These are phyloP conservation scores for Noturus placidus DNA, from an alignment of 2,113 vertebrate species.

Conservation along the genomic window DNA sequence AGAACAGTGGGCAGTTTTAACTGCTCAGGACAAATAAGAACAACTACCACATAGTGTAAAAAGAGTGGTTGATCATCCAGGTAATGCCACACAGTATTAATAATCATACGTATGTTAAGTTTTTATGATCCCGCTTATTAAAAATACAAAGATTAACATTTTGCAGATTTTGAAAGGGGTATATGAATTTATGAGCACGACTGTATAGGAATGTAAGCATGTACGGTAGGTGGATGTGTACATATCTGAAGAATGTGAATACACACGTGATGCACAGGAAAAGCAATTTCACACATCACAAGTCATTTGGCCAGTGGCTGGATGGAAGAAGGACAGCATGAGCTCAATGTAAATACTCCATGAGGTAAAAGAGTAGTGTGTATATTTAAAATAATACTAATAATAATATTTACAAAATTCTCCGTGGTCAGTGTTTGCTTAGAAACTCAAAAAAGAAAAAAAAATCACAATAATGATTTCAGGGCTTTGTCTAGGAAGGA, in stretches of 20 bases:
- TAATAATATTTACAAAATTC: neutral
- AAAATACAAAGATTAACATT: no score
- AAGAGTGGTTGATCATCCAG: no score
- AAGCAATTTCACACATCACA: slow-evolving; percentile 75
- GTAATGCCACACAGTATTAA: no score
- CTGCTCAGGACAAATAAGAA: no score
- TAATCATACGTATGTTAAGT: no score
- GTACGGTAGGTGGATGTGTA: neutral
- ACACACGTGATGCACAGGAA: slow-evolving; percentile 48
- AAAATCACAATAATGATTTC: neutral
- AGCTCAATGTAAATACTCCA: neutral
- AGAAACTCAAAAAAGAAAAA: neutral
- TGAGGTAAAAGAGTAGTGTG: neutral
- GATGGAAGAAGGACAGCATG: slow-evolving; percentile 34
- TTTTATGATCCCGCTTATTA: no score
- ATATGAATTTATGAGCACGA: no score
- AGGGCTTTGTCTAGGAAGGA: neutral
- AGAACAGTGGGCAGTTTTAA: no score
- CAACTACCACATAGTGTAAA: no score
- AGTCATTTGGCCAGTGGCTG: slow-evolving; percentile 52
- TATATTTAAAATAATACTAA: neutral
- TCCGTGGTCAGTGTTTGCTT: neutral
- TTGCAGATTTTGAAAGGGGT: no score
- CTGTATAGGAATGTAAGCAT: slow-evolving; percentile 1
- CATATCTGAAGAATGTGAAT: neutral